Evolutionary conservation across 2,888 invertebrate species (phyloP).

Genomic region (Ernsta delagoae): DNA sequence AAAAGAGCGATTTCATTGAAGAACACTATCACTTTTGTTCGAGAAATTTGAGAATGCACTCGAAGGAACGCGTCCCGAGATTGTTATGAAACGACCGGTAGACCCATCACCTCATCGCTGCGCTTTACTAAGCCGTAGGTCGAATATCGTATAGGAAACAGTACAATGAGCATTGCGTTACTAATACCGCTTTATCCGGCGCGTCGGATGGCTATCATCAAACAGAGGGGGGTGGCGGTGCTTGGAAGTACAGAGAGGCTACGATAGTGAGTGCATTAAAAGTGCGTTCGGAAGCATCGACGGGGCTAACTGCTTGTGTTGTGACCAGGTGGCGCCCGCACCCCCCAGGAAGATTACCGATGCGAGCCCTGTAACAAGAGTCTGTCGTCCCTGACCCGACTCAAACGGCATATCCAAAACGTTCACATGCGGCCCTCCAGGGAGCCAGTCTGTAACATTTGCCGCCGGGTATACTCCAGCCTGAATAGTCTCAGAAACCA

Average conservation of each 20-base stretch:
- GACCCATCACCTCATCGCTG: conserved; percentile 62
- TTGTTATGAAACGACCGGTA: conserved; percentile 58
- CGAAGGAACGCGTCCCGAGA: conserved; percentile 50
- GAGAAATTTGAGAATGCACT: conserved; percentile 66
- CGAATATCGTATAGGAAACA: conserved; percentile 50
- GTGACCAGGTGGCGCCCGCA: conserved; percentile 89
- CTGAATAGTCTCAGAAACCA: conserved; percentile 95
- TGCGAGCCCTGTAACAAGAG: conserved; percentile 97
- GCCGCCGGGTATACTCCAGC: conserved; percentile 96
- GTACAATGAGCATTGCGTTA: conserved; percentile 51
- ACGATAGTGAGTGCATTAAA: conserved; percentile 84
- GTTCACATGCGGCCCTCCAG: conserved; percentile 95
- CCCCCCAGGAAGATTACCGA: conserved; percentile 94
- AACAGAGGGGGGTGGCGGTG: conserved; percentile 81
- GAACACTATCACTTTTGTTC: conserved; percentile 74
- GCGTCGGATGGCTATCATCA: conserved; percentile 74
- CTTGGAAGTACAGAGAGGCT: conserved; percentile 74
- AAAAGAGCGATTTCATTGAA: conserved; percentile 69
- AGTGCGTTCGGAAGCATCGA: conserved; percentile 78
- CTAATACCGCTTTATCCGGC: conserved; percentile 77
- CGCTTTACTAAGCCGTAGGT: conserved; percentile 65
- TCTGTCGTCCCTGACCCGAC: conserved; percentile 93
- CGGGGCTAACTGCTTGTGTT: conserved; percentile 84
- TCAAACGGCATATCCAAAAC: conserved; percentile 96
- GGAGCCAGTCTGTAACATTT: conserved; percentile 96